A percentile compares a stretch with the other conserved stretches of the same genome.
Evolutionary conservation across 2,113 vertebrate species (phyloP).

Genomic region (Bubo bubo): DNA sequence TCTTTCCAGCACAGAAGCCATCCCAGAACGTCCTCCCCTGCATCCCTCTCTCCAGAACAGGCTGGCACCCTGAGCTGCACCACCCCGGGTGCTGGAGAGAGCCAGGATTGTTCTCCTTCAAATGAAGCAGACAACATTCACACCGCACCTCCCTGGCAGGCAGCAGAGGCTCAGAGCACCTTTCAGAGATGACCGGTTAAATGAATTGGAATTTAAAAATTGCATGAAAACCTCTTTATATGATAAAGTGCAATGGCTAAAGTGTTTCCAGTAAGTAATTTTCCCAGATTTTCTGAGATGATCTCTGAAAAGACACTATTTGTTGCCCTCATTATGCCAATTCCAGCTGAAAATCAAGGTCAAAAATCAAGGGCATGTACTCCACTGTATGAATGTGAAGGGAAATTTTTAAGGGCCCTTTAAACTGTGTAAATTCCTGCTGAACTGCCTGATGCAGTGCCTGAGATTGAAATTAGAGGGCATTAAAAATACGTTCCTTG

Average conservation of each 20-base stretch:
- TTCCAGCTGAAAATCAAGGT: background rate
- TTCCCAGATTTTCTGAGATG: background rate
- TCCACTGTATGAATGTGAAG: background rate
- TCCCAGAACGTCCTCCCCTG: background rate
- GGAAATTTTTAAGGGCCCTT: background rate
- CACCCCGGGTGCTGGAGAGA: background rate
- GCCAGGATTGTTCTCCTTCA: background rate
- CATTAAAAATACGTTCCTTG: background rate
- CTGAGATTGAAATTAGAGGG: background rate
- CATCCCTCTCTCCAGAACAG: background rate
- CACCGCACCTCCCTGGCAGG: too few species aligned
- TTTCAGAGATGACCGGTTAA: background rate
- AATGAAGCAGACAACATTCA: too few species aligned
- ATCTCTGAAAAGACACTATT: background rate
- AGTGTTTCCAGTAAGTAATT: background rate
- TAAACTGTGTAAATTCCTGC: background rate
- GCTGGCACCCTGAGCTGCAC: background rate
- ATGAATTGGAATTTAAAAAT: background rate
- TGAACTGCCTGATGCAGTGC: background rate
- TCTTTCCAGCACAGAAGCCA: background rate
- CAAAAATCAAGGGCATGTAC: background rate
- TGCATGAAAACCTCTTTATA: fast-evolving
- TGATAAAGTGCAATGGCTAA: background rate
- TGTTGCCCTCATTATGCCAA: background rate
- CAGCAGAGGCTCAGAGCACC: background rate